Base-by-base conservation (phyloP, 2,113 vertebrate species). In the Carassius carassius region DNA sequence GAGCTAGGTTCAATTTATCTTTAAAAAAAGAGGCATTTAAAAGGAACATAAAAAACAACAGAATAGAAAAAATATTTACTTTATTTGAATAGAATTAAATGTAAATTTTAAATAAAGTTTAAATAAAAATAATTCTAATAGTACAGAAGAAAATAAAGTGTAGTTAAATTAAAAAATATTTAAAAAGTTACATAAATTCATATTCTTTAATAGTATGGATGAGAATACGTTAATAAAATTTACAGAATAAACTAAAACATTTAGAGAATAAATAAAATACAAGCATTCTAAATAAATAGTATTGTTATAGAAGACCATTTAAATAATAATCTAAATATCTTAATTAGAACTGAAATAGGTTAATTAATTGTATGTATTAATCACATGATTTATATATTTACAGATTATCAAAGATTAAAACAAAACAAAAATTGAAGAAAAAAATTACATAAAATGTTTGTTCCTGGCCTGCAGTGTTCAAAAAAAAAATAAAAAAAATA, bases 381-480 rank as follows among this genome's bases (percentile, higher is more conserved):
- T 29, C 29, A 29, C 29, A 29, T 29, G 29, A 29, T 29, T 29
- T 29, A 29, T 29, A 29, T 29, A 29, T 29, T 29, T 29, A 29
- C 29, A 29, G 29, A 29, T 29, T 29, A 10, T 41, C 35, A 72
- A 41, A 29, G 3, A 12, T 29, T 19, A 17, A 54, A 29, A 41
- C 4, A 0, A 0, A 11, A 41, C 41, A 19, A 41, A 37, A 37
- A 7, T 3, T 21, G 13, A 13, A n/a, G 14, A 14, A 75, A 49
- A 49, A 47, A 17, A n/a, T 23, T 25, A 41, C 54, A 79, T 47
- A 29, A 29, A 37, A 12, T 37, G 54, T 3, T 23, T 41, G 32
- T 41, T 78, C 32, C 12, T 41, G 54, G 76, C 32, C 54, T 60
- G 54, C 74, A 79, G 35, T 23, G 37, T 80, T n/a, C n/a, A 65